phyloP scores from a whole-genome alignment of 2,888 invertebrate genomes.

The Lasius platythorax region DNA sequence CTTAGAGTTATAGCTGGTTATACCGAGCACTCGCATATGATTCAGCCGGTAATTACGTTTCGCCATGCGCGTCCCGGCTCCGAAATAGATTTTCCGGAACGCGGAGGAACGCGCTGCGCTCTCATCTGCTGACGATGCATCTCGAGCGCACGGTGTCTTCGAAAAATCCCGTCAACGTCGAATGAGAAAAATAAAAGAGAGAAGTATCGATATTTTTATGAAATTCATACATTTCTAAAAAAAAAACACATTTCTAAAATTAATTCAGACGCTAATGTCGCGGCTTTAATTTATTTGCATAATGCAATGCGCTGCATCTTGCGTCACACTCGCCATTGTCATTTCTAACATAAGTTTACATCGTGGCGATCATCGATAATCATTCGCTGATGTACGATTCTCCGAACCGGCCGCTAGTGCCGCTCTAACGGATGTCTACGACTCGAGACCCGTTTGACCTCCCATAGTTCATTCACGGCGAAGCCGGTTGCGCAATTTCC shows the following conservation, averaged over 20 bases:
- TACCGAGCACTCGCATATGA: constrained; percentile 57
- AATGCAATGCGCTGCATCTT: constrained; percentile 62
- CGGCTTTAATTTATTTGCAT: constrained; percentile 61
- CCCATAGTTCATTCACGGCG: constrained; percentile 62
- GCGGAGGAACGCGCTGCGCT: constrained; percentile 62
- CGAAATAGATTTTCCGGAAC: constrained; percentile 73
- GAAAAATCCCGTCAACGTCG: background rate
- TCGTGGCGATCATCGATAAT: constrained; percentile 50
- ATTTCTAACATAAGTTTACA: constrained; percentile 48
- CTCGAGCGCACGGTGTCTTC: background rate
- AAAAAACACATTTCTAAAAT: background rate
- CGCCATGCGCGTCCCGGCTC: constrained; percentile 44
- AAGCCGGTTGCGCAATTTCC: constrained; percentile 63
- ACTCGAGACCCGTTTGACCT: constrained; percentile 24
- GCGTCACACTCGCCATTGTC: constrained; percentile 57
- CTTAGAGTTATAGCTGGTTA: constrained; percentile 50
- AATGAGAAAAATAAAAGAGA: background rate
- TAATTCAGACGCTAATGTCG: background rate
- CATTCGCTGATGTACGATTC: constrained; percentile 51
- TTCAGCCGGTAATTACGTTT: constrained; percentile 73
- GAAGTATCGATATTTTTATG: background rate
- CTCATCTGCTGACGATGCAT: background rate
- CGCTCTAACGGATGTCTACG: constrained; percentile 31
- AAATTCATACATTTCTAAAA: background rate
- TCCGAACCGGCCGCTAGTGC: constrained; percentile 5